A percentile compares a stretch with the other conserved stretches of the same genome.
phyloP scores from a whole-genome alignment of 2,888 invertebrate genomes.

The Dasypogon diadema region DNA sequence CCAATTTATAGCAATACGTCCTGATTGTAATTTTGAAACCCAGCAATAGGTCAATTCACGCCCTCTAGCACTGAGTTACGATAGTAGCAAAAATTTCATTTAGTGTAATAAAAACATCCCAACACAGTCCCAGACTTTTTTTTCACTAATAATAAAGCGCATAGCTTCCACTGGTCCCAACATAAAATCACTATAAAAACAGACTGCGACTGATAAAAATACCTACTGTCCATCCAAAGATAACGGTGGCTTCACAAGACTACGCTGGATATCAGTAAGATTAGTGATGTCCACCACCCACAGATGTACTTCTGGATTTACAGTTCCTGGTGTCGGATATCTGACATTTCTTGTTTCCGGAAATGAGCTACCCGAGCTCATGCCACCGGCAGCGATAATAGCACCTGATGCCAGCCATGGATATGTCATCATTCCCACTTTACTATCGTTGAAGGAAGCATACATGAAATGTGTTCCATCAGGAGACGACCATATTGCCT shows the following conservation, averaged over 20 bases:
- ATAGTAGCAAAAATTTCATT: no score
- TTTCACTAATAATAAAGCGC: not conserved
- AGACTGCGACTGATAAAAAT: slow-evolving; percentile 56
- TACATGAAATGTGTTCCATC: slow-evolving; percentile 87
- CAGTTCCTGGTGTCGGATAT: slow-evolving; percentile 89
- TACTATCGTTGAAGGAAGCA: slow-evolving; percentile 87
- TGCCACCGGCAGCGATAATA: slow-evolving; percentile 72
- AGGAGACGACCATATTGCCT: slow-evolving; percentile 88
- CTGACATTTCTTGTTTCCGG: slow-evolving; percentile 83
- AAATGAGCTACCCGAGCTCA: slow-evolving; percentile 75
- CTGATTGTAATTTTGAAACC: no score
- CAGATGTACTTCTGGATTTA: slow-evolving; percentile 86
- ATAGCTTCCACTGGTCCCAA: not conserved
- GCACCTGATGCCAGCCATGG: slow-evolving; percentile 84
- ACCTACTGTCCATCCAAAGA: slow-evolving; percentile 85
- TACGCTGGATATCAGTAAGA: slow-evolving; percentile 74
- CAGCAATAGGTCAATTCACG: no score
- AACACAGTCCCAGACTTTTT: not conserved
- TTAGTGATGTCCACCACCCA: slow-evolving; percentile 84
- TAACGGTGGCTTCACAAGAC: slow-evolving; percentile 80
- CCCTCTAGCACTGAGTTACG: no score
- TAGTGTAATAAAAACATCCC: no score
- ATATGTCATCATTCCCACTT: slow-evolving; percentile 81
- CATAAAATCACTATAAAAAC: slow-evolving; percentile 1
- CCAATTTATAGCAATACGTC: no score